Conservation (phyloP, 30 jellyfish, hydroid and myxozoan genomes). For the Aurelia aurita complex sp. Pacific region DNA sequence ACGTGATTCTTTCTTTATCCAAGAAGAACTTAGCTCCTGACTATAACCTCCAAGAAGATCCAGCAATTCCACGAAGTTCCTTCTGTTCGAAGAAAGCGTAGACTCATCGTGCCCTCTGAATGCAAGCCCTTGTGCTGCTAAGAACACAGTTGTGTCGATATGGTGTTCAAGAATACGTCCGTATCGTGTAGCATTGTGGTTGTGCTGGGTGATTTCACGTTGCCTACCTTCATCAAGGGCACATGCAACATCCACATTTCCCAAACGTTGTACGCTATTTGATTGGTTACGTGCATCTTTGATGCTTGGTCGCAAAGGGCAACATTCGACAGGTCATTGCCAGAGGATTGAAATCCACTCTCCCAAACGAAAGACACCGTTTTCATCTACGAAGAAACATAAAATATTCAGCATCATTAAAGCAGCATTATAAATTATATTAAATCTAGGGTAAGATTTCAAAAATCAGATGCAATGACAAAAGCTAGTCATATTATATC, state of each 20-base stretch:
- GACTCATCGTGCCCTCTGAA: constrained; percentile 56
- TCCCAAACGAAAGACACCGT: constrained; percentile 38
- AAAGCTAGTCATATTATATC: no score
- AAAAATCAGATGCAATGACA: no score
- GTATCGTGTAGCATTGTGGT: no score
- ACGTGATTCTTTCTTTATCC: background rate
- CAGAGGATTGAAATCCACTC: constrained; percentile 31
- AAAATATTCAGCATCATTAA: background rate
- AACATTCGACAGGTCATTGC: constrained; percentile 18
- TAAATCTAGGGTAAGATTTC: no score
- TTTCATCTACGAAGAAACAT: constrained; percentile 32
- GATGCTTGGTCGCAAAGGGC: constrained; percentile 43
- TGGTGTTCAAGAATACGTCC: constrained; percentile 15
- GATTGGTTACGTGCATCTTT: constrained; percentile 26
- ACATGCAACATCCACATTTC: constrained; percentile 38
- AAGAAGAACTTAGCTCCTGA: constrained; percentile 10
- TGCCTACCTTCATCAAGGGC: constrained; percentile 26
- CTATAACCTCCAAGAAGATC: constrained; percentile 47
- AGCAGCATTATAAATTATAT: no score
- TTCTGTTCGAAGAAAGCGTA: constrained; percentile 20
- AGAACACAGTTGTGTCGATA: constrained; percentile 18
- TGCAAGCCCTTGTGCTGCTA: constrained; percentile 46
- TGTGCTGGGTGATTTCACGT: constrained; percentile 14
- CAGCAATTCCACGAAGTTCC: constrained; percentile 27
- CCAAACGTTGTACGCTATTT: constrained; percentile 27